A percentile compares a stretch with the other conserved stretches of the same genome.
phyloP scores from a whole-genome alignment of 2,797 vertebrate genomes.

The Ficedula albicollis region DNA sequence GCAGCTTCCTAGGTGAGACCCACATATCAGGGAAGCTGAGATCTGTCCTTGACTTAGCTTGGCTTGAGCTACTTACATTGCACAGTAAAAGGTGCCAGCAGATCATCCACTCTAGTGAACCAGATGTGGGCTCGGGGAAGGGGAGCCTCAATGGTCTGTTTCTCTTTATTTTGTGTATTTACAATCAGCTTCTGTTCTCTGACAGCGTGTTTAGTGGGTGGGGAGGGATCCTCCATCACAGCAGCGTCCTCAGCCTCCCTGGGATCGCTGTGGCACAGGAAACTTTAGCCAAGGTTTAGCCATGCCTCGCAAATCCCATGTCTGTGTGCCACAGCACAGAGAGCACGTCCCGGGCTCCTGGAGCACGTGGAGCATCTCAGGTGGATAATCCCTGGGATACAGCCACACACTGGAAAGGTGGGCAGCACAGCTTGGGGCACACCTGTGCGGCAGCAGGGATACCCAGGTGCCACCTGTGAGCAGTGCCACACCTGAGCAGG shows the following conservation, averaged over 20 bases:
- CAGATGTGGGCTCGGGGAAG: accelerated
- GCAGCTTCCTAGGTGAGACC: neutral
- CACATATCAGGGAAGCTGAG: neutral
- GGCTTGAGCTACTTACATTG: neutral
- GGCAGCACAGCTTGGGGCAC: no score
- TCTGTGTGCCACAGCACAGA: neutral
- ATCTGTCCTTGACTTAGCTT: neutral
- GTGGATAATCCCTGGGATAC: accelerated
- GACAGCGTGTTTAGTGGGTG: neutral
- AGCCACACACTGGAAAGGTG: neutral
- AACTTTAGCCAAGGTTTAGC: neutral
- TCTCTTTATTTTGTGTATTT: neutral
- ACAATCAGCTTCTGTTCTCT: neutral
- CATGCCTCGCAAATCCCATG: neutral
- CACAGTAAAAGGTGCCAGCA: neutral
- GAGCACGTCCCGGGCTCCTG: neutral
- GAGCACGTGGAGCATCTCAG: accelerated
- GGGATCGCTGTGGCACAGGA: neutral
- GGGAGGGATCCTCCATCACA: neutral
- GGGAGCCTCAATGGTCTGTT: neutral
- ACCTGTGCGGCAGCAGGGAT: neutral
- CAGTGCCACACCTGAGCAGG: no score
- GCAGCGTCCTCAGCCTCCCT: neutral
- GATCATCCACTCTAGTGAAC: neutral
- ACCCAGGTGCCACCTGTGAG: neutral